Percentiles rank a stretch among this genome's conserved stretches.
These are phyloP conservation scores for Phalloptychus januarius DNA, from an alignment of 2,797 vertebrate genomes.

Conservation along the genomic window DNA sequence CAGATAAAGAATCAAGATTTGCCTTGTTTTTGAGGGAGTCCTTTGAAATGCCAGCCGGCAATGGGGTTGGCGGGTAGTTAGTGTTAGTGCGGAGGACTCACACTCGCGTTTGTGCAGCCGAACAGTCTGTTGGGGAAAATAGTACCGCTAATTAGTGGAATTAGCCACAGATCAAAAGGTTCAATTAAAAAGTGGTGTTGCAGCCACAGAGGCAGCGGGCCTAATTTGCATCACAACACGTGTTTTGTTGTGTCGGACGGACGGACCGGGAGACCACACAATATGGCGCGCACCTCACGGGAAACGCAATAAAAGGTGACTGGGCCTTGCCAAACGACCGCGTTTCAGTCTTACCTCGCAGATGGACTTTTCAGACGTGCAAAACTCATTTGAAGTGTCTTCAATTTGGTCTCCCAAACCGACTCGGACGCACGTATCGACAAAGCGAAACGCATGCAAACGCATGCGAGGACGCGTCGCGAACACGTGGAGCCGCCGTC, in stretches of 20 bases:
- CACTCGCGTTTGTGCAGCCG: slow-evolving; percentile 7
- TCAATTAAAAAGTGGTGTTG: slow-evolving; percentile 76
- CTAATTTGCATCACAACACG: slow-evolving; percentile 74
- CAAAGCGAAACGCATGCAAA: slow-evolving; percentile 42
- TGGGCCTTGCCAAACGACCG: neutral
- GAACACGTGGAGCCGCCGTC: slow-evolving; percentile 1
- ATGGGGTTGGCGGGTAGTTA: slow-evolving; percentile 47
- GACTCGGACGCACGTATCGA: slow-evolving; percentile 3
- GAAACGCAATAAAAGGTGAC: neutral
- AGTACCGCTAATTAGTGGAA: slow-evolving; percentile 76
- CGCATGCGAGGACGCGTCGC: slow-evolving; percentile 10
- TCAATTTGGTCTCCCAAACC: slow-evolving; percentile 48
- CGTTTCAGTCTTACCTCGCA: slow-evolving; percentile 7
- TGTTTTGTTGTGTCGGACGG: slow-evolving; percentile 25
- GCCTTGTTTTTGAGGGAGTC: slow-evolving; percentile 7
- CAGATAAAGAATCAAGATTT: slow-evolving; percentile 45
- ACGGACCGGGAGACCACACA: neutral
- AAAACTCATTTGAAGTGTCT: slow-evolving; percentile 27
- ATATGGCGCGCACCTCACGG: slow-evolving; percentile 13
- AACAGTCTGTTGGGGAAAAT: slow-evolving; percentile 67
- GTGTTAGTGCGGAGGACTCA: slow-evolving; percentile 25
- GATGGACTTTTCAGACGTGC: neutral
- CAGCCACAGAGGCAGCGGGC: slow-evolving; percentile 42
- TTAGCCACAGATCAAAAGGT: slow-evolving; percentile 81
- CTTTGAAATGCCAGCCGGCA: slow-evolving; percentile 67